Evolutionary conservation across 2,888 invertebrate genomes (phyloP).

Genomic region (Frankliniella fusca): DNA sequence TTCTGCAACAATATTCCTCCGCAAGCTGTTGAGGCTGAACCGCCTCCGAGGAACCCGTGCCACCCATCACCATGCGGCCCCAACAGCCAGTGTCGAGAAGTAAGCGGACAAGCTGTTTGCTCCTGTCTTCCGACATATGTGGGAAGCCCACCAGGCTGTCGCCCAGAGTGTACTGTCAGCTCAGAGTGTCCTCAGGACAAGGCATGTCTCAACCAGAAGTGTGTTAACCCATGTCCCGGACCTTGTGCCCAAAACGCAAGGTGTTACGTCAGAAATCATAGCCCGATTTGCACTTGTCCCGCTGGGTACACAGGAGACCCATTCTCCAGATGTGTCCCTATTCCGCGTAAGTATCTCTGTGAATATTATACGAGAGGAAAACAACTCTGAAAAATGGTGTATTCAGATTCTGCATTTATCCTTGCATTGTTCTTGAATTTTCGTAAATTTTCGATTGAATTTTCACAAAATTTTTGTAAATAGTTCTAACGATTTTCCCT

Average conservation of each 20-base stretch:
- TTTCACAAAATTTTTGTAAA: not conserved
- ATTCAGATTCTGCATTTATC: too few species aligned
- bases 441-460: too few species aligned
- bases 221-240: slow-evolving; percentile 65
- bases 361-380: not conserved
- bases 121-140: slow-evolving; percentile 44
- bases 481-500: too few species aligned
- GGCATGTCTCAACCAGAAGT: slow-evolving; percentile 65
- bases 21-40: slow-evolving; percentile 39
- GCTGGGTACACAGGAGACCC: slow-evolving; percentile 64
- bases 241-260: slow-evolving; percentile 63
- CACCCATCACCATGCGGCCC: slow-evolving; percentile 64
- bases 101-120: slow-evolving; percentile 44
- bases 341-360: slow-evolving; percentile 42
- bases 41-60: slow-evolving; percentile 51
- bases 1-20: slow-evolving; percentile 52
- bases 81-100: slow-evolving; percentile 57
- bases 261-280: slow-evolving; percentile 66
- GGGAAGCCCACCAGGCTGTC: slow-evolving; percentile 47
- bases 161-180: slow-evolving; percentile 48
- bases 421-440: too few species aligned
- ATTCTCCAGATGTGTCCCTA: slow-evolving; percentile 45
- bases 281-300: slow-evolving; percentile 67
- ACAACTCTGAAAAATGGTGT: too few species aligned
- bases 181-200: slow-evolving; percentile 51